Conservation (phyloP, 2,797 vertebrate genomes). For the Philypnodon macrostomus region DNA sequence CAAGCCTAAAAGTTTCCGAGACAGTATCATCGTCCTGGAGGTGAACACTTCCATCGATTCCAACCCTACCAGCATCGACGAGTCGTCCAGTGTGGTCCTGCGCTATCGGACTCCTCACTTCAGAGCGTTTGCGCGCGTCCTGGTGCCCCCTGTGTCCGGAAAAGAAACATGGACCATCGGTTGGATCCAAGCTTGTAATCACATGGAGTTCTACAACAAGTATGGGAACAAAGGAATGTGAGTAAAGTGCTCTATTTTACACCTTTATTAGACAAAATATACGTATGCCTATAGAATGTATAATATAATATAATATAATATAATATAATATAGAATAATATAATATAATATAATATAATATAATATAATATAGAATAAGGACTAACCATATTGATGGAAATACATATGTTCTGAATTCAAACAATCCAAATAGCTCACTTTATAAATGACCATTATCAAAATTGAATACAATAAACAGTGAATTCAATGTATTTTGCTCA, state of each 20-base stretch:
- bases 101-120: constrained; percentile 97
- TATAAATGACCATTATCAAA: too few species aligned
- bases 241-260: constrained; percentile 67
- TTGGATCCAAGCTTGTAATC: constrained; percentile 98
- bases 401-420: too few species aligned
- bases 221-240: constrained; percentile 95
- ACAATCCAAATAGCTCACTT: too few species aligned
- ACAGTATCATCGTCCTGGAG: constrained; percentile 89
- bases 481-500: too few species aligned
- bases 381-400: too few species aligned
- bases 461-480: too few species aligned
- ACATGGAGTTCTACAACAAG: constrained; percentile 98
- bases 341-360: too few species aligned
- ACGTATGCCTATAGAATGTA: too few species aligned
- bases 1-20: constrained; percentile 96
- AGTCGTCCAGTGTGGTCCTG: constrained; percentile 94
- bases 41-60: constrained; percentile 92
- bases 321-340: too few species aligned
- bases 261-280: too few species aligned
- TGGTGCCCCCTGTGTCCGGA: constrained; percentile 87
- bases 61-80: constrained; percentile 96
- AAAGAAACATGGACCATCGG: constrained; percentile 97
- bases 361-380: too few species aligned
- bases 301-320: too few species aligned
- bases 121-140: constrained; percentile 87